phyloP scores from a whole-genome alignment of 2,113 vertebrate genomes.

The Larimichthys crocea region DNA sequence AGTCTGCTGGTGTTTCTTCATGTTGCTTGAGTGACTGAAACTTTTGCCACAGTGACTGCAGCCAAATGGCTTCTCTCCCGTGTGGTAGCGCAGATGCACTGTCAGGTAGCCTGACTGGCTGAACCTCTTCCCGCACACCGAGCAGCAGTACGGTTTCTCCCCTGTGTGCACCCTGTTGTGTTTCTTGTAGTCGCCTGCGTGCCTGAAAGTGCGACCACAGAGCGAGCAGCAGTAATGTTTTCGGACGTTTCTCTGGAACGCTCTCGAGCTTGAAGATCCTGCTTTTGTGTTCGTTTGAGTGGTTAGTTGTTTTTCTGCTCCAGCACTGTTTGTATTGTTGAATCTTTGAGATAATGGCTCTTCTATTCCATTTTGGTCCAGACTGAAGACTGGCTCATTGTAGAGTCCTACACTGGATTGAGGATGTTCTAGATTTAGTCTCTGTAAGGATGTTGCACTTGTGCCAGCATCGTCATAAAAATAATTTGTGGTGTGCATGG shows the following conservation, averaged over 20 bases:
- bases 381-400: background rate
- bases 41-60: conserved; percentile 77
- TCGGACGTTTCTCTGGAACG: conserved; percentile 55
- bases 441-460: background rate
- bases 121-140: conserved; percentile 76
- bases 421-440: background rate
- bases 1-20: conserved; percentile 77
- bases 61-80: conserved; percentile 76
- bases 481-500: background rate
- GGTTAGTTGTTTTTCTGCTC: conserved; percentile 20
- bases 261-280: conserved; percentile 46
- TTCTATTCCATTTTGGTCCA: background rate
- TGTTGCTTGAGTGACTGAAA: conserved; percentile 78
- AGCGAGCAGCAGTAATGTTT: conserved; percentile 76
- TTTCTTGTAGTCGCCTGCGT: conserved; percentile 79
- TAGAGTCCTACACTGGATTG: background rate
- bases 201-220: conserved; percentile 76
- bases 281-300: conserved; percentile 36
- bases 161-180: conserved; percentile 77
- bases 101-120: conserved; percentile 78
- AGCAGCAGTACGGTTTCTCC: conserved; percentile 75
- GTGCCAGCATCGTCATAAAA: conserved; percentile 6
- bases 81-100: conserved; percentile 78
- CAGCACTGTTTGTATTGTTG: background rate
- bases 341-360: conserved; percentile 3